These are phyloP conservation scores for Chiridota heheva DNA, from an alignment of 35 echinoderm and acorn worm genomes.

Conservation along the genomic window DNA sequence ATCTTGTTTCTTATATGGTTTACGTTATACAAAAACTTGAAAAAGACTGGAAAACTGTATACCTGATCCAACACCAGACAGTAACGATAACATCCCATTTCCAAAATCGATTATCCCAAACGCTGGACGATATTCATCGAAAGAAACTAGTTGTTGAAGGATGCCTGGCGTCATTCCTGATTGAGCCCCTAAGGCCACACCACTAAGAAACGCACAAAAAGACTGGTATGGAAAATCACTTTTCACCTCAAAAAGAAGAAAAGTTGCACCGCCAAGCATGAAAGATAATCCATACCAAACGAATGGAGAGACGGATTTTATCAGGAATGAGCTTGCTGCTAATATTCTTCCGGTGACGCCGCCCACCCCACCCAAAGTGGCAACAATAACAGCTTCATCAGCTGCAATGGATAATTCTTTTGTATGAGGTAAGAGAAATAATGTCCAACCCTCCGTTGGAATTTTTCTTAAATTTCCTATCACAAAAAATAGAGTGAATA, in stretches of 20 bases:
- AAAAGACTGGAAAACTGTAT: too few relatives aligned
- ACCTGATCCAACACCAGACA: conserved; percentile 13
- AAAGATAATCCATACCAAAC: conserved; percentile 3
- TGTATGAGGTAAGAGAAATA: conserved; percentile 24
- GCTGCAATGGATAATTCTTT: background rate
- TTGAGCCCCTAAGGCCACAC: background rate
- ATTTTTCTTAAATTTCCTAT: conserved; percentile 30
- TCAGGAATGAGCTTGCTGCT: background rate
- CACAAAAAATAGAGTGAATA: conserved; percentile 17
- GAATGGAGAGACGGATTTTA: background rate
- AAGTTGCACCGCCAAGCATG: background rate
- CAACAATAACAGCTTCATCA: conserved; percentile 7
- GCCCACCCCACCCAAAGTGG: conserved; percentile 17
- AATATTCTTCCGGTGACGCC: conserved; percentile 24
- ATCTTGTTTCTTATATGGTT: too few relatives aligned
- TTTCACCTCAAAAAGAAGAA: background rate
- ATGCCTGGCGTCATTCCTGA: conserved; percentile 37
- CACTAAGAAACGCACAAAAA: conserved; percentile 25
- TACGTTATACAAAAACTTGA: too few relatives aligned
- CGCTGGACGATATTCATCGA: background rate
- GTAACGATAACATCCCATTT: conserved; percentile 19
- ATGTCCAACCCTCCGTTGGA: conserved; percentile 36
- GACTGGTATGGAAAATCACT: background rate
- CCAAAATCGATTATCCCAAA: conserved; percentile 19
- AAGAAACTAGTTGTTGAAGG: background rate